Conservation (phyloP, 2,888 invertebrate genomes). For the Ptychoptera contaminata region DNA sequence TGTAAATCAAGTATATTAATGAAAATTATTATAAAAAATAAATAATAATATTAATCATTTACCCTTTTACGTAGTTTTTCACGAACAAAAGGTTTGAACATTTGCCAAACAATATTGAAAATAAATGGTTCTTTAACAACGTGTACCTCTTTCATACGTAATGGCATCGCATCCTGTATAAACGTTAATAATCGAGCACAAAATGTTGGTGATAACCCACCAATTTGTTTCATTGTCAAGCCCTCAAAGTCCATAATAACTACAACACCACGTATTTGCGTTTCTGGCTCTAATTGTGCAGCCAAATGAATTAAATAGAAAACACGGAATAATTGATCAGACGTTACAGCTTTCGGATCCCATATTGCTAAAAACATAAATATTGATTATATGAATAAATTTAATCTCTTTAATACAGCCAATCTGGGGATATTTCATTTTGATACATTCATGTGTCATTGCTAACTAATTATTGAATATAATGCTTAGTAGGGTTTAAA, state of each 20-base stretch:
- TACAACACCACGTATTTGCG: conserved; percentile 64
- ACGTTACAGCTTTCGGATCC: conserved; percentile 56
- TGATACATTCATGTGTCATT: too few species aligned
- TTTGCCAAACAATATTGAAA: conserved; percentile 69
- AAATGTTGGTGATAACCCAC: conserved; percentile 53
- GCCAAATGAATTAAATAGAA: conserved; percentile 66
- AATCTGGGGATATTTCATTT: too few species aligned
- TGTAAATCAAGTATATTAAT: background rate
- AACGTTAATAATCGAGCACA: conserved; percentile 61
- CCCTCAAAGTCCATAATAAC: conserved; percentile 73
- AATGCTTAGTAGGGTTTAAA: too few species aligned
- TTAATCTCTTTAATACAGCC: too few species aligned
- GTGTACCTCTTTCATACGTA: conserved; percentile 70
- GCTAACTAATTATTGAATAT: too few species aligned
- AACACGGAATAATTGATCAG: conserved; percentile 62
- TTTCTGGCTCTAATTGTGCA: conserved; percentile 60
- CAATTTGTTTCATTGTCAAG: conserved; percentile 57
- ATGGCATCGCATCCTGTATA: conserved; percentile 77
- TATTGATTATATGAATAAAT: too few species aligned
- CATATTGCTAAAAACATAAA: conserved; percentile 38
- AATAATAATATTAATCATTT: conserved; percentile 24
- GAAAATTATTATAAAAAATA: background rate
- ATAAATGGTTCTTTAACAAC: conserved; percentile 72
- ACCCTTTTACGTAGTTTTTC: conserved; percentile 64
- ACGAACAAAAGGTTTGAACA: conserved; percentile 69